Evolutionary conservation across 1,140 invertebrate species (phyloP).

Genomic region (Brachionus plicatilis): DNA sequence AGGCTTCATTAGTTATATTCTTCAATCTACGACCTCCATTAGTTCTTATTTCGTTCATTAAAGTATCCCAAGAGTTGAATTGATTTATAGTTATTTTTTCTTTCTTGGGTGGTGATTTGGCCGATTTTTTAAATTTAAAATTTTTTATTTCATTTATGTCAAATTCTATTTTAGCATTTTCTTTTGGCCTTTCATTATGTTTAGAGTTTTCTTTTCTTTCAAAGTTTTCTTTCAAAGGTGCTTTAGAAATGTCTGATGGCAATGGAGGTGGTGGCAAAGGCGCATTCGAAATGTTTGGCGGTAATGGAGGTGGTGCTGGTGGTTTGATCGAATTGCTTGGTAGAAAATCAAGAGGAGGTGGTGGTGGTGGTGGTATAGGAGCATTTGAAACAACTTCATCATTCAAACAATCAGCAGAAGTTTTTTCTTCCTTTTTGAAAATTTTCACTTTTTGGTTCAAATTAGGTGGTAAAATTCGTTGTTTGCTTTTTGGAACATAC

Average conservation of each 20-base stretch:
- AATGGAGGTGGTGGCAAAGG: background rate
- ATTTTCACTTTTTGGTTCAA: background rate
- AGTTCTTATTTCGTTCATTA: constrained; percentile 37
- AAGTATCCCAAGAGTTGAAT: constrained; percentile 20
- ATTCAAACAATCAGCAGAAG: background rate
- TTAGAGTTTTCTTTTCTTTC: background rate
- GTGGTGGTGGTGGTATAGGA: background rate
- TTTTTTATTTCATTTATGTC: constrained; percentile 32
- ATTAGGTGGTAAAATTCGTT: background rate
- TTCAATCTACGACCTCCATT: constrained; percentile 4
- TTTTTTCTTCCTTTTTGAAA: background rate
- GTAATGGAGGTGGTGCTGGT: background rate
- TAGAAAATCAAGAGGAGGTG: background rate
- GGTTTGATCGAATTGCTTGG: background rate
- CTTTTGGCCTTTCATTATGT: background rate
- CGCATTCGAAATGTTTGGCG: background rate
- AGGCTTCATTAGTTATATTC: background rate
- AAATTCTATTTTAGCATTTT: constrained; percentile 18
- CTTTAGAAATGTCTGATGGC: background rate
- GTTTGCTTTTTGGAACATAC: constrained; percentile 26
- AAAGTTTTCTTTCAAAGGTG: background rate
- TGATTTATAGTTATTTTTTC: background rate
- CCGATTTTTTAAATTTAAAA: constrained; percentile 36
- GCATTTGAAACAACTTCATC: background rate
- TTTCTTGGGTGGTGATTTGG: background rate